Conservation (phyloP, 2,888 invertebrate species). For the Lomographa bimaculata region DNA sequence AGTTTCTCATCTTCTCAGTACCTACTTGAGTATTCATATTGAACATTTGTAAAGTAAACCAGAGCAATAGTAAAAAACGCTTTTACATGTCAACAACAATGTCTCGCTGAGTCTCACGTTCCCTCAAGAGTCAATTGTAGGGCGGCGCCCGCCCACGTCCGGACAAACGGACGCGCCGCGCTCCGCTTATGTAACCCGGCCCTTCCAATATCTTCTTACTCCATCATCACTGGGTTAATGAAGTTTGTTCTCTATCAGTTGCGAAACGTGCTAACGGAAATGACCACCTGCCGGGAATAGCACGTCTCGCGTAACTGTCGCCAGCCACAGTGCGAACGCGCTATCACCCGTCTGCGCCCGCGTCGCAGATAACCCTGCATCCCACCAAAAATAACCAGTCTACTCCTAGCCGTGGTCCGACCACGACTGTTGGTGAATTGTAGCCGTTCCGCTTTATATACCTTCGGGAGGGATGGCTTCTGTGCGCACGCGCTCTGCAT, state of each 20-base stretch:
- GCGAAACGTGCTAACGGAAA: conserved; percentile 72
- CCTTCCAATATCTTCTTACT: conserved; percentile 43
- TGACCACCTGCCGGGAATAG: conserved; percentile 83
- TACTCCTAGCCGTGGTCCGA: conserved; percentile 70
- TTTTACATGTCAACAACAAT: no score
- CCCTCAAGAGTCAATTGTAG: conserved; percentile 41
- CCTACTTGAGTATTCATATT: conserved; percentile 15
- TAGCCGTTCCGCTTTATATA: conserved; percentile 68
- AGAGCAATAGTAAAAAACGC: conserved; percentile 21
- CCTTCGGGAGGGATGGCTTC: conserved; percentile 79
- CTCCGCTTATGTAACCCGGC: conserved; percentile 54
- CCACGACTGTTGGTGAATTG: conserved; percentile 70
- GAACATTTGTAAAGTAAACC: conserved; percentile 15
- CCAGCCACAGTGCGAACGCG: conserved; percentile 74
- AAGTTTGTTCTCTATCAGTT: conserved; percentile 66
- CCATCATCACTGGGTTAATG: conserved; percentile 65
- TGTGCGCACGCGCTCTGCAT: conserved; percentile 86
- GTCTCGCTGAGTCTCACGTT: conserved; percentile 10
- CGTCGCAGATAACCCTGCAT: conserved; percentile 72
- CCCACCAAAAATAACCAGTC: conserved; percentile 76
- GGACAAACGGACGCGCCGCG: conserved; percentile 37
- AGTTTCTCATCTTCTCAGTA: no score
- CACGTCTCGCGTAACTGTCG: conserved; percentile 71
- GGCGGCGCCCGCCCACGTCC: conserved; percentile 65
- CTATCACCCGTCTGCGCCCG: conserved; percentile 75